These are phyloP conservation scores for Anser cygnoides DNA, from an alignment of 2,113 vertebrate genomes.

Conservation along the genomic window DNA sequence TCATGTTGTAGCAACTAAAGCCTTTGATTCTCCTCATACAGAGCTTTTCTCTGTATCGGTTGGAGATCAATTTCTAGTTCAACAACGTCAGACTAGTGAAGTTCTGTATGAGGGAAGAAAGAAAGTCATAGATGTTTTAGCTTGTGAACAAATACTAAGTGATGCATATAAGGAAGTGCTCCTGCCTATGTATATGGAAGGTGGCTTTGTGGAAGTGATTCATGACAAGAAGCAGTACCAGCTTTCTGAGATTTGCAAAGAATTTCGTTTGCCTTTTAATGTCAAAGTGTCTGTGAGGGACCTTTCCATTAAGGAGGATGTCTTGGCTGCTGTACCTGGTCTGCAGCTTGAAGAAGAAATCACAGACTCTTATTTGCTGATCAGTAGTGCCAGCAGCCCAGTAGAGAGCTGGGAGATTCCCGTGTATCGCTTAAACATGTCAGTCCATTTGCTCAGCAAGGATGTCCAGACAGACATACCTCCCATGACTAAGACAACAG, in stretches of 20 bases:
- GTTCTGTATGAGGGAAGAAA: slow-evolving; percentile 63
- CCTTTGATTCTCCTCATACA: slow-evolving; percentile 70
- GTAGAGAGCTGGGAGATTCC: slow-evolving; percentile 82
- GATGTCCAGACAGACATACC: neutral
- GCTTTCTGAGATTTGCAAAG: slow-evolving; percentile 77
- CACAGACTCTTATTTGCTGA: slow-evolving; percentile 81
- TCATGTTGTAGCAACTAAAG: slow-evolving; percentile 84
- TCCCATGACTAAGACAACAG: slow-evolving; percentile 37
- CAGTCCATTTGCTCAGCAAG: slow-evolving; percentile 71
- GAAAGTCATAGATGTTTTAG: slow-evolving; percentile 66
- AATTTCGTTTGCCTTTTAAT: slow-evolving; percentile 84
- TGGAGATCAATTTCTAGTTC: slow-evolving; percentile 85
- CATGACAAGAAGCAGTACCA: slow-evolving; percentile 84
- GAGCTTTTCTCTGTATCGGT: slow-evolving; percentile 79
- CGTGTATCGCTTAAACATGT: slow-evolving; percentile 73
- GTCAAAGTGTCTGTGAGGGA: slow-evolving; percentile 86
- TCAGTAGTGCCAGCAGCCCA: slow-evolving; percentile 74
- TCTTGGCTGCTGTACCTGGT: slow-evolving; percentile 76
- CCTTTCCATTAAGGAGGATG: slow-evolving; percentile 80
- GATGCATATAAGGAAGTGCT: slow-evolving; percentile 66
- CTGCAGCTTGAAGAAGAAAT: slow-evolving; percentile 85
- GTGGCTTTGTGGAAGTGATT: slow-evolving; percentile 85
- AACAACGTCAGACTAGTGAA: slow-evolving; percentile 69
- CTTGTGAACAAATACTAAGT: slow-evolving; percentile 80
- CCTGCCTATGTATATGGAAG: slow-evolving; percentile 85